phyloP scores from a whole-genome alignment of 2,888 invertebrate species.

The Eupithecia tripunctaria region DNA sequence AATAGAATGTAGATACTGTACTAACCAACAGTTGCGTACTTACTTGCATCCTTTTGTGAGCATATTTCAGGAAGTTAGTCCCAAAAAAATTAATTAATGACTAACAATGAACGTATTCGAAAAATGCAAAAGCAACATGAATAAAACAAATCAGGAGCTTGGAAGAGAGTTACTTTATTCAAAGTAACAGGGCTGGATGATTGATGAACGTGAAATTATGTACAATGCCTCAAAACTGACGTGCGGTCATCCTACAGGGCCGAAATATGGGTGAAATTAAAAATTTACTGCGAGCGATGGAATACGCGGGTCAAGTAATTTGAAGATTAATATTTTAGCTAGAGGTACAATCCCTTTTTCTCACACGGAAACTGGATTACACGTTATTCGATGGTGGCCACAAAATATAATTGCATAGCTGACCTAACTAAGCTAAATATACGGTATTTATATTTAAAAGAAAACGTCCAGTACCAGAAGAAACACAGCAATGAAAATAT shows the following conservation, averaged over 20 bases:
- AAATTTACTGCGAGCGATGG: slow-evolving; percentile 45
- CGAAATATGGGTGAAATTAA: slow-evolving; percentile 47
- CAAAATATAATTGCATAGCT: not conserved
- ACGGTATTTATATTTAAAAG: too few species aligned
- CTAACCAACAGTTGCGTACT: not conserved
- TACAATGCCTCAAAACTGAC: slow-evolving; percentile 66
- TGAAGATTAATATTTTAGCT: slow-evolving; percentile 7
- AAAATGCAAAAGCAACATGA: slow-evolving; percentile 57
- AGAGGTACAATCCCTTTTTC: not conserved
- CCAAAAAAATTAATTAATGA: slow-evolving; percentile 14
- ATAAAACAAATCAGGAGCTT: slow-evolving; percentile 60
- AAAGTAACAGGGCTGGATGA: slow-evolving; percentile 76
- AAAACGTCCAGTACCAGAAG: too few species aligned
- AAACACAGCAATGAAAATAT: not conserved
- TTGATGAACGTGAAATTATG: slow-evolving; percentile 77
- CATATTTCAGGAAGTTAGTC: not conserved
- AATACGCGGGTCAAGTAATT: slow-evolving; percentile 23
- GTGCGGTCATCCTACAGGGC: slow-evolving; percentile 53
- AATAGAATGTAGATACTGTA: not conserved
- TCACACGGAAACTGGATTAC: not conserved
- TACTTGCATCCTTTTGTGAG: not conserved
- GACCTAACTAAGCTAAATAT: not conserved
- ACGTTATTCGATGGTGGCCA: not conserved
- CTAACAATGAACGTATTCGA: slow-evolving; percentile 43
- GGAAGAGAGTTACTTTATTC: slow-evolving; percentile 68